These are phyloP conservation scores for Pyrgus malvae DNA, from an alignment of 2,888 invertebrate species.

Conservation along the genomic window DNA sequence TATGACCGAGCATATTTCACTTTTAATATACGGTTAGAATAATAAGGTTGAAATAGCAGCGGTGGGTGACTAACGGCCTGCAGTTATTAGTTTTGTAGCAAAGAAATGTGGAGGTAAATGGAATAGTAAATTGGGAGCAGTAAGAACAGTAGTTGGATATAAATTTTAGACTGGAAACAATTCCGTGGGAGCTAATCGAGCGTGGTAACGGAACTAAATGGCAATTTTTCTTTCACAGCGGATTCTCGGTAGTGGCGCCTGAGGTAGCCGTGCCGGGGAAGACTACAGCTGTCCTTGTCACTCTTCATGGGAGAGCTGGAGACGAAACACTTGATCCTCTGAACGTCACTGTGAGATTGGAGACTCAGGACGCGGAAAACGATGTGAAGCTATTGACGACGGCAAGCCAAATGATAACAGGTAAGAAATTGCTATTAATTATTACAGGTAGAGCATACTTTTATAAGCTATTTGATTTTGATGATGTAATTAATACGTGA, in stretches of 20 bases:
- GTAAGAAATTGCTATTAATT: constrained; percentile 43
- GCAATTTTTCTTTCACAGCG: constrained; percentile 64
- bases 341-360: constrained; percentile 83
- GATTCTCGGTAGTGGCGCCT: constrained; percentile 85
- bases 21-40: constrained; percentile 7
- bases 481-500: too few species aligned
- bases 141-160: constrained; percentile 17
- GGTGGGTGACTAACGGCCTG: constrained; percentile 12
- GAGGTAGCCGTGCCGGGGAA: constrained; percentile 85
- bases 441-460: too few species aligned
- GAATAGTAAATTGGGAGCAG: constrained; percentile 22
- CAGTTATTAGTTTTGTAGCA: constrained; percentile 13
- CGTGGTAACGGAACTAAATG: constrained; percentile 24
- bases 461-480: too few species aligned
- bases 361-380: constrained; percentile 70
- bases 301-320: constrained; percentile 77
- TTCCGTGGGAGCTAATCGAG: constrained; percentile 17
- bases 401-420: constrained; percentile 75
- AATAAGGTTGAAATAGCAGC: constrained; percentile 11
- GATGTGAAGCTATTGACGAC: constrained; percentile 68
- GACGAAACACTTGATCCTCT: constrained; percentile 70
- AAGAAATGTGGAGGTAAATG: constrained; percentile 2
- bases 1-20: constrained; percentile 2
- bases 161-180: constrained; percentile 25
- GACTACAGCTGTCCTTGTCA: constrained; percentile 84